Conservation (phyloP, 1,140 invertebrate genomes). For the Rhopalosiphum padi region DNA sequence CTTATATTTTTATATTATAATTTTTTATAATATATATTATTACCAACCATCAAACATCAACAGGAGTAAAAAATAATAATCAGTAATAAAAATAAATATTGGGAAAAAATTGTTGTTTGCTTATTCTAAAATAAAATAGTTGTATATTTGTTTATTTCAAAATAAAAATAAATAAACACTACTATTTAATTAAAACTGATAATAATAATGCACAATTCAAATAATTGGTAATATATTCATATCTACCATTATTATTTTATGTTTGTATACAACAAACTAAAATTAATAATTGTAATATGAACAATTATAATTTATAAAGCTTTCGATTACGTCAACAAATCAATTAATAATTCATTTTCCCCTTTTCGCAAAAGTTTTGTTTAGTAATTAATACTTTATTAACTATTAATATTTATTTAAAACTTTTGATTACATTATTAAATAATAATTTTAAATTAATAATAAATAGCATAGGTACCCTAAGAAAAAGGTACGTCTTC, state of each 20-base stretch:
- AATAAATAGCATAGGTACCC: neutral
- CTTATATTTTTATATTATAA: neutral
- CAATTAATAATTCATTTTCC: slow-evolving; percentile 7
- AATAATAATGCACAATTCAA: neutral
- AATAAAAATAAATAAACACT: neutral
- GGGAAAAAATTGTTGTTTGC: neutral
- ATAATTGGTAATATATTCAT: neutral
- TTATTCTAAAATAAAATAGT: neutral
- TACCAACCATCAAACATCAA: neutral
- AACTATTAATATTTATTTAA: neutral
- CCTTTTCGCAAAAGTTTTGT: neutral
- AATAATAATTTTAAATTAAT: slow-evolving; percentile 31
- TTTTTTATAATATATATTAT: neutral
- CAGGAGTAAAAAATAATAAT: neutral
- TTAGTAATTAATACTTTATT: slow-evolving; percentile 33
- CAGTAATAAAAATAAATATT: neutral
- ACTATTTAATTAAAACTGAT: neutral
- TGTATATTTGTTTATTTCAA: neutral
- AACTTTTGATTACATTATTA: slow-evolving; percentile 20
- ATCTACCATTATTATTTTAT: neutral
- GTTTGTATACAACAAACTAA: slow-evolving; percentile 10
- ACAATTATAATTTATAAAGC: slow-evolving; percentile 29
- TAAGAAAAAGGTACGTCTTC: neutral
- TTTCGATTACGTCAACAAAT: slow-evolving; percentile 14
- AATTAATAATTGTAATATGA: neutral